Conservation (phyloP, 2,797 vertebrate genomes). For the Poecilia picta region DNA sequence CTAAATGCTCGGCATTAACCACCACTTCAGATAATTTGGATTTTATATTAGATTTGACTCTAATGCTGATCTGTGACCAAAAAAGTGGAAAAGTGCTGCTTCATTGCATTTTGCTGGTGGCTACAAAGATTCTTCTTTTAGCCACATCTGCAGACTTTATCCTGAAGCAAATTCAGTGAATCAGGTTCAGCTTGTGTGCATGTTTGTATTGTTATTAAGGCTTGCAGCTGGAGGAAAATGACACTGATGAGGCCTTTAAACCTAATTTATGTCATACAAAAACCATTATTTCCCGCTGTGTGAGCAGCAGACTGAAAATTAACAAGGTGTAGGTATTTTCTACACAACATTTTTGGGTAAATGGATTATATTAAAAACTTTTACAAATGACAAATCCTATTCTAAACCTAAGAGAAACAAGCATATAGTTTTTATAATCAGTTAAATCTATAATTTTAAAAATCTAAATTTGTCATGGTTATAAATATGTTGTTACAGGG, state of each 20-base stretch:
- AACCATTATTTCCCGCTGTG: neutral
- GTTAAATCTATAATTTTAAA: neutral
- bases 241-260: neutral
- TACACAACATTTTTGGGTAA: neutral
- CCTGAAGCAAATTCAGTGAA: neutral
- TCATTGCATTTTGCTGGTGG: neutral
- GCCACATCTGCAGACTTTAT: neutral
- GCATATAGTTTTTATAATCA: neutral
- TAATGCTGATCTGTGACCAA: conserved; percentile 13
- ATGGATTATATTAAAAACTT: neutral
- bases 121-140: neutral
- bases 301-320: neutral
- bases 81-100: neutral
- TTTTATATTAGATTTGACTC: conserved; percentile 36
- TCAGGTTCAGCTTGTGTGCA: neutral
- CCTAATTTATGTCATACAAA: neutral
- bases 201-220: neutral
- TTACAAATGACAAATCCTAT: neutral
- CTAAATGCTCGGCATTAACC: conserved; percentile 12
- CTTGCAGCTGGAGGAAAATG: neutral
- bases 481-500: neutral
- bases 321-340: neutral
- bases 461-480: neutral
- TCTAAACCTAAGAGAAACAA: neutral
- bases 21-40: conserved; percentile 28